Evolutionary conservation across 53 echinoderm and acorn worm species (phyloP), one percentile per base, ranked within the genome.

Genomic region (Luidia sarsii): DNA sequence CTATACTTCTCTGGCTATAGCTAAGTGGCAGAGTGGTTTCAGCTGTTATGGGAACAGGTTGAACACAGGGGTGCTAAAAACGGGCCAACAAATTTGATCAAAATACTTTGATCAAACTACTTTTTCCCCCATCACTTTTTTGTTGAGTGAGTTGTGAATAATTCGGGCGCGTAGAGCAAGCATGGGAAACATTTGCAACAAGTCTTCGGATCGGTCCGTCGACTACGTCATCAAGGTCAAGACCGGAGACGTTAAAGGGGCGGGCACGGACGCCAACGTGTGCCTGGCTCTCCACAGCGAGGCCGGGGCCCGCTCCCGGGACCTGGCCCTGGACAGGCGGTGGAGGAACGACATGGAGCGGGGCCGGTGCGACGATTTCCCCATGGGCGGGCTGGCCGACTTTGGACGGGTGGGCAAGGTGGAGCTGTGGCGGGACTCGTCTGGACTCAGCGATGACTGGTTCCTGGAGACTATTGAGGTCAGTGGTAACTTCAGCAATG

Each of bases 211-310:
- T 3, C 25, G 9, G 7, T 19, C 33, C 14, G 2, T 60, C 38
- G 83, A 88, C 51, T 91, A 88, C 74, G 52, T 54, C 10, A 70
- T 91, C 67, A 28, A 67, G 8, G 92, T 95, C n/a, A 92, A 84
- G 57, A 95, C 95, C 0, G 95, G 95, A n/a, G 90, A 95, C 71
- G 71, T 83, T 39, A 92, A 95, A 77, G 90, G 95, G 10, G 87
- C 92, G 0, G 91, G 91, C 6, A 95, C 92, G 1, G 75, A 95
- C 62, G 87, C 92, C 14, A 87, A 95, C 52, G 90, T 95, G 37
- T 77, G 48, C 68, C 80, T 90, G 20, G 81, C 85, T 10, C 71
- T 95, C 8, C 39, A 61, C 50, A 87, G 86, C 21, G 54, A 63
- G 2, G 83, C 83, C 8, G 43, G 55, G 15, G 41, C 6, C 6